A percentile compares a stretch with the other conserved stretches of the same genome.
phyloP scores from a whole-genome alignment of 2,113 vertebrate species.

The Sylvietta virens region DNA sequence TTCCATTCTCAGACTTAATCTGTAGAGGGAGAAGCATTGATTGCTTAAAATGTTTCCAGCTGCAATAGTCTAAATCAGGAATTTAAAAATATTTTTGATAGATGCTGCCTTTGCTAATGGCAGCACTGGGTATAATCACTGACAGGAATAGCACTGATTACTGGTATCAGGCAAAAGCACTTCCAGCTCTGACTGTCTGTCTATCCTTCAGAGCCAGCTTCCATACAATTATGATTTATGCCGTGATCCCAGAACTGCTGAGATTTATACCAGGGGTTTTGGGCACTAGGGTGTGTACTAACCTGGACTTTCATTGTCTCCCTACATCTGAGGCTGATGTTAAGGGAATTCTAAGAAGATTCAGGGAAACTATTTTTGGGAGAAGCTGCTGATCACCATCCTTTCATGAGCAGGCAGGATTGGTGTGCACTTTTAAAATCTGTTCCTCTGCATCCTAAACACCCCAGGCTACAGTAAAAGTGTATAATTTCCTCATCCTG shows the following conservation, averaged over 20 bases:
- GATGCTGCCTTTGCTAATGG: background rate
- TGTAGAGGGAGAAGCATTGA: background rate
- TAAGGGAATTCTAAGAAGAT: background rate
- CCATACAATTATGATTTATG: background rate
- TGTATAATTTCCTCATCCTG: background rate
- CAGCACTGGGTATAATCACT: conserved; percentile 22
- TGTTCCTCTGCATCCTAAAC: background rate
- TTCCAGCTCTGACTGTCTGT: conserved; percentile 6
- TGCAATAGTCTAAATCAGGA: conserved; percentile 41
- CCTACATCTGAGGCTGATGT: background rate
- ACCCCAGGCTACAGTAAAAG: background rate
- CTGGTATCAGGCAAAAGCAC: background rate
- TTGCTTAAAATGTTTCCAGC: conserved; percentile 44
- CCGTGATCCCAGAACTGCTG: background rate
- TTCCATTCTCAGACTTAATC: background rate
- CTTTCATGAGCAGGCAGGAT: background rate
- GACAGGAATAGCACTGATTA: conserved; percentile 48
- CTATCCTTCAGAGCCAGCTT: background rate
- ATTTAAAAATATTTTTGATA: conserved; percentile 32
- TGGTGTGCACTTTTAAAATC: background rate
- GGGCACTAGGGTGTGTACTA: background rate
- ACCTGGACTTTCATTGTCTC: background rate
- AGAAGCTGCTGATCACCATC: background rate
- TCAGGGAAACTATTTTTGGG: background rate
- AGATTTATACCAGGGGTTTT: background rate